A percentile compares a stretch with the other conserved stretches of the same genome.
phyloP scores from a whole-genome alignment of 2,888 invertebrate species.

The Drosophila nr. perissopoda region DNA sequence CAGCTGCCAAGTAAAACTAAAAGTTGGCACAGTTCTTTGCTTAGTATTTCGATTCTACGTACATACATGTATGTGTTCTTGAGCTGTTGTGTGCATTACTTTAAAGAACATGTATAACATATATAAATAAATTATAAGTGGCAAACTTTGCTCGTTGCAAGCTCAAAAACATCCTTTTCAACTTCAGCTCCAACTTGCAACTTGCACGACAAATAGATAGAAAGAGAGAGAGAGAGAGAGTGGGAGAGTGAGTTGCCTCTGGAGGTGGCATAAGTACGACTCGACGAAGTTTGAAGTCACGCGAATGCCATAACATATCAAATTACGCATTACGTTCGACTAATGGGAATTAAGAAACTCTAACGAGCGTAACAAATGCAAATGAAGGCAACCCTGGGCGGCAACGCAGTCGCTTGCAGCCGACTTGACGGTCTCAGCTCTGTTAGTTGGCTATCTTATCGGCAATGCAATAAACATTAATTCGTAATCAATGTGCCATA shows the following conservation, averaged over 20 bases:
- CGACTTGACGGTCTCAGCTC: slow-evolving; percentile 14
- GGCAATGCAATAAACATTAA: slow-evolving; percentile 49
- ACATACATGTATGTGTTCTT: slow-evolving; percentile 1
- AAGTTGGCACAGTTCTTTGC: slow-evolving; percentile 39
- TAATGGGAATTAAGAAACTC: slow-evolving; percentile 68
- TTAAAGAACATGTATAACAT: slow-evolving; percentile 37
- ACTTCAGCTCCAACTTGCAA: slow-evolving; percentile 27
- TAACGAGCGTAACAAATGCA: slow-evolving; percentile 76
- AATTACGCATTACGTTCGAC: slow-evolving; percentile 56
- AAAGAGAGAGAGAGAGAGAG: no score
- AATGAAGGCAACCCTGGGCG: slow-evolving; percentile 42
- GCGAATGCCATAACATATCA: slow-evolving; percentile 68
- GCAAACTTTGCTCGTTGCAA: slow-evolving; percentile 57
- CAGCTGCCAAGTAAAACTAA: slow-evolving; percentile 57
- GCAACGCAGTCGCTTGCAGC: slow-evolving; percentile 1
- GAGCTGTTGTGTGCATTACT: slow-evolving; percentile 35
- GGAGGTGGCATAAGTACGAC: slow-evolving; percentile 34
- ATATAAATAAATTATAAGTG: slow-evolving; percentile 49
- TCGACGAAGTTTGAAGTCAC: slow-evolving; percentile 49
- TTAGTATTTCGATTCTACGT: slow-evolving; percentile 24
- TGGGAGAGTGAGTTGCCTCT: slow-evolving; percentile 5
- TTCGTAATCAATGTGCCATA: slow-evolving; percentile 34
- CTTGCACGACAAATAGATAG: background rate
- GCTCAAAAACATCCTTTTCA: slow-evolving; percentile 51
- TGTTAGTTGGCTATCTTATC: slow-evolving; percentile 26